Base-by-base conservation (phyloP, 2,888 invertebrate genomes). In the Pocota personata region DNA sequence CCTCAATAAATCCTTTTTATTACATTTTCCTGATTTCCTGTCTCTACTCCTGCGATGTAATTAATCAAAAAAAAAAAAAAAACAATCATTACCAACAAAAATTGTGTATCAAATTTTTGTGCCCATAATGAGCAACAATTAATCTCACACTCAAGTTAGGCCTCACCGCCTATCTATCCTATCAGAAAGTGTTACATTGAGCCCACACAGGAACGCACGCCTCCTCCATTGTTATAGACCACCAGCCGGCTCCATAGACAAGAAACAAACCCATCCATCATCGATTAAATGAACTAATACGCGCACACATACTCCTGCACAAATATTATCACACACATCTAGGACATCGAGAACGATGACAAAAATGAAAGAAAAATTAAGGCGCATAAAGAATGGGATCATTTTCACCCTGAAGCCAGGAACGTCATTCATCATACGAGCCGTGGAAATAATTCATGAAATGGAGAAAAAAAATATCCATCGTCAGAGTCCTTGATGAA, bases 341-440 rank as follows among this genome's bases (percentile, higher is more conserved):
- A 82, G 67, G 60, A 82, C 75, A 57, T 21, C 52, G 43, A 64
- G 35, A 46, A 69, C 55, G 69, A 82, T 69, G 72, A 80, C 80
- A 86, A 72, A 86, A 73, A 66, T 76, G 72, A 76, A 80, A 76
- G 82, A 86, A 86, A 86, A 80, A 80, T 86, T 76, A 72, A 76
- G 40, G 58, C 80, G 35, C 80, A 86, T 86, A 82, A 86, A 86
- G 76, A 76, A 80, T 82, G 75, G 72, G 72, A 80, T 82, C 82
- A 67, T 46, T 60, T 86, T 66, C 82, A 82, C 76, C 86, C 86
- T 35, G 8, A 76, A 60, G 76, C 66, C 66, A 67, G 60, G 16
- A 72, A 67, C 71, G 48, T 76, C 86, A 86, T 86, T 82, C 86
- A 86, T 86, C 86, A 80, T 86, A 86, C 57, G 27, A 71, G 60